Conservation (phyloP, 1,140 invertebrate species). For the Adoxophyes honmai region DNA sequence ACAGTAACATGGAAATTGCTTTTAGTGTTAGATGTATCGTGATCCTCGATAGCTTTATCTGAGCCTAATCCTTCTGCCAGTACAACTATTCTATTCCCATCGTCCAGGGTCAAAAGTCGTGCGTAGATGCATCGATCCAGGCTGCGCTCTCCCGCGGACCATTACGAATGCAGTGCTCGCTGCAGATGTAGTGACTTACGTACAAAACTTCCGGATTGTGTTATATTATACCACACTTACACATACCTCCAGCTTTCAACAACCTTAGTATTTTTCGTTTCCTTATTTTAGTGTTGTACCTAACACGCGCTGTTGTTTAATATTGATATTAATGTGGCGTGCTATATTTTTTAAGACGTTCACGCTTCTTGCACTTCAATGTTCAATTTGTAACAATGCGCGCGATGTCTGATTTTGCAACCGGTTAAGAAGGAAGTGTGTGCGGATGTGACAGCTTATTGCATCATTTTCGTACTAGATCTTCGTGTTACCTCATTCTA, state of each 20-base stretch:
- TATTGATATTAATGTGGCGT: background rate
- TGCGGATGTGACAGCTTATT: constrained; percentile 3
- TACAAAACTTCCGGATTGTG: background rate
- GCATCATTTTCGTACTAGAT: background rate
- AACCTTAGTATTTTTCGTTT: no score
- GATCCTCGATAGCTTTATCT: no score
- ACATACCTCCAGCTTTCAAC: no score
- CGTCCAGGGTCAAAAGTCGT: constrained; percentile 1
- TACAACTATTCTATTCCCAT: background rate
- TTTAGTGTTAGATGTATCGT: no score
- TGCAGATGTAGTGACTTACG: background rate
- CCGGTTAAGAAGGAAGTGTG: background rate
- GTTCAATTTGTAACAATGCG: constrained; percentile 1
- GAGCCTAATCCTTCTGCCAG: no score
- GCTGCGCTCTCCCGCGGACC: background rate
- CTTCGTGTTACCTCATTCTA: constrained; percentile 4
- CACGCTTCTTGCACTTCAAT: background rate
- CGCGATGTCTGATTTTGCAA: constrained; percentile 1
- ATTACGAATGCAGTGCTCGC: background rate
- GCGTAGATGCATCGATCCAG: background rate
- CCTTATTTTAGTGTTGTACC: no score
- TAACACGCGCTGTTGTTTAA: no score
- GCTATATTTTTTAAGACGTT: background rate
- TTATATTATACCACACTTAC: no score
- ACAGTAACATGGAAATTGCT: no score